Evolutionary conservation across 1,140 invertebrate species (phyloP).

Genomic region (Cryptotermes secundus): DNA sequence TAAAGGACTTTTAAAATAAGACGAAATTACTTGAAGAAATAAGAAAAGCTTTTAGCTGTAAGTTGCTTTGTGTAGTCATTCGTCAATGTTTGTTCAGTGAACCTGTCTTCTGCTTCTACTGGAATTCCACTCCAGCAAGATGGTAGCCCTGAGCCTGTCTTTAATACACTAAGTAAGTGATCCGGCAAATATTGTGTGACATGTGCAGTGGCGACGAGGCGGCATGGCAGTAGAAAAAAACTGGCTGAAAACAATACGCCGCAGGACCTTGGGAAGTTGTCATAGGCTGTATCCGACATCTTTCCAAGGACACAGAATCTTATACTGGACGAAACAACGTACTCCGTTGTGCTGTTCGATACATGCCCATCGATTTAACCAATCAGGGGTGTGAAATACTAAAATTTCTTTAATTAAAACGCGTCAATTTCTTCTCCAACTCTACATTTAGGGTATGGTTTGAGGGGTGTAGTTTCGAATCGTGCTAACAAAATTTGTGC

Average conservation of each 20-base stretch:
- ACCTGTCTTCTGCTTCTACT: neutral
- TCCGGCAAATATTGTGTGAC: neutral
- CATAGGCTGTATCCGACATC: neutral
- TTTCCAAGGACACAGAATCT: too few relatives aligned
- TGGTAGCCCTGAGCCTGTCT: too few relatives aligned
- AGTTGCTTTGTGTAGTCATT: neutral
- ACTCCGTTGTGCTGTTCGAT: too few relatives aligned
- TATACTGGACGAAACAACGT: too few relatives aligned
- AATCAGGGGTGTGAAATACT: too few relatives aligned
- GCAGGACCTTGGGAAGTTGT: neutral
- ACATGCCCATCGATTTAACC: too few relatives aligned
- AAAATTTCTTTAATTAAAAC: too few relatives aligned
- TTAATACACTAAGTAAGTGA: too few relatives aligned
- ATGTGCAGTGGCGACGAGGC: neutral
- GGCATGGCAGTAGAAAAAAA: neutral
- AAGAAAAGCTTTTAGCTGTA: constrained; percentile 6
- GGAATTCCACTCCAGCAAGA: neutral
- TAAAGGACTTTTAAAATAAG: neutral
- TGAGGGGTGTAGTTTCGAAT: too few relatives aligned
- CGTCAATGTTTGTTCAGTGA: neutral
- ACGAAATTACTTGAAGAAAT: neutral
- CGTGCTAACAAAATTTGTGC: too few relatives aligned
- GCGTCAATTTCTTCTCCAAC: too few relatives aligned
- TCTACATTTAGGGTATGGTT: too few relatives aligned
- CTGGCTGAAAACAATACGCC: neutral